phyloP scores from a whole-genome alignment of 2,113 vertebrate genomes.

The Haemorhous mexicanus region DNA sequence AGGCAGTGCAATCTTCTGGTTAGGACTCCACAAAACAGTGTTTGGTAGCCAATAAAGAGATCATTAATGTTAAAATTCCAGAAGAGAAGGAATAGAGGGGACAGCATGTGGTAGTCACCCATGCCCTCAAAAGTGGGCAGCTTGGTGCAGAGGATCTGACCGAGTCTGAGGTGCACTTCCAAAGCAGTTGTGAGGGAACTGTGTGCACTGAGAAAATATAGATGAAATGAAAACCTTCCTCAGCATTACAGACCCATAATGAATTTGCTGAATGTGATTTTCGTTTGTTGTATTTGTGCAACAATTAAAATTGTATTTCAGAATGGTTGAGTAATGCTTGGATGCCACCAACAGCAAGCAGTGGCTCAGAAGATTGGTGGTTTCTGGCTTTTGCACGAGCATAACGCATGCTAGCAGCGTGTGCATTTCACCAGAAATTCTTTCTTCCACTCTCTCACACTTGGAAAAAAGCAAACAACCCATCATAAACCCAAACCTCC shows the following conservation, averaged over 20 bases:
- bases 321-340: not conserved
- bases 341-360: not conserved
- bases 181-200: not conserved
- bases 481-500: not conserved
- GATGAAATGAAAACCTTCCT: accelerated
- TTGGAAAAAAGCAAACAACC: accelerated
- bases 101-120: not conserved
- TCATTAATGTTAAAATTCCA: not conserved
- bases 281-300: not conserved
- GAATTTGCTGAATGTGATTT: not conserved
- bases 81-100: not conserved
- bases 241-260: not conserved
- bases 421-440: not conserved
- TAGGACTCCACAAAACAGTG: not conserved
- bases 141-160: not conserved
- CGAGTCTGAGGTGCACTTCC: not conserved
- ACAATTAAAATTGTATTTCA: not conserved
- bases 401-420: not conserved
- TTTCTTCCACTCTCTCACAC: not conserved
- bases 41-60: not conserved
- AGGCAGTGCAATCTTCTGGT: not conserved
- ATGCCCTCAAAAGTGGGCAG: not conserved
- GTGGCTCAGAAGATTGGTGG: not conserved
- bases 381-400: not conserved
- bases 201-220: not conserved